Base-by-base conservation (phyloP, 2,797 vertebrate genomes). In the Stomatorhinus walkeri region DNA sequence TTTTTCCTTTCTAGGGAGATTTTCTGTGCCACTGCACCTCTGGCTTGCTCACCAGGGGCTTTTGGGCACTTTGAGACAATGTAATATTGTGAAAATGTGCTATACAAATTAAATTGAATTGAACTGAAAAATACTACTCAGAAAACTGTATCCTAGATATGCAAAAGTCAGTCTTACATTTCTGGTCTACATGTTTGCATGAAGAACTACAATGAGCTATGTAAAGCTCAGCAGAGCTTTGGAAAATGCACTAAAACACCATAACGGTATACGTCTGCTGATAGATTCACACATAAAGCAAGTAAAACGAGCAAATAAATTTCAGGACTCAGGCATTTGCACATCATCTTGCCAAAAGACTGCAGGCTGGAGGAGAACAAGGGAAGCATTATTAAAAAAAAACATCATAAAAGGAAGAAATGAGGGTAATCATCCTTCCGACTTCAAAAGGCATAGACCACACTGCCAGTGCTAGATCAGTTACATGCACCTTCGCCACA, bases 391-490 rank as follows among this genome's bases (percentile, higher is more conserved):
- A 24, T 46, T 0, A 2, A 72, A 36, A 61, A 61, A 68, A 68
- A 68, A 81, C 28, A 32, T 16, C 14, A 89, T 59, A 59, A 54
- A 28, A n/a, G 16, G n/a, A 4, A 56, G 46, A 28, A 85, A 83
- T 51, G 85, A 54, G 52, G 52, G 46, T 14, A 28, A 22, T 46
- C 52, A 43, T 40, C 56, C 32, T n/a, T 2, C 36, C 54, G 81
- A 36, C 79, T 68, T 88, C 56, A 88, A 88, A 76, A 36, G 40
- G 24, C 14, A 10, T 32, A 56, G 28, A 19, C 28, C 46, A 28
- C 59, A 49, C 56, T 2, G 61, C 46, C 61, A 40, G 88, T 19
- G 49, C 49, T 85, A 88, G 87, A 88, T 88, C 87, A 76, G 87
- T 76, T 76, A 49, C 59, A 86, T 46, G 40, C 40, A 61, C 22